These are phyloP conservation scores for Dendrocincla fuliginosa DNA, from an alignment of 2,797 vertebrate genomes.

Conservation along the genomic window DNA sequence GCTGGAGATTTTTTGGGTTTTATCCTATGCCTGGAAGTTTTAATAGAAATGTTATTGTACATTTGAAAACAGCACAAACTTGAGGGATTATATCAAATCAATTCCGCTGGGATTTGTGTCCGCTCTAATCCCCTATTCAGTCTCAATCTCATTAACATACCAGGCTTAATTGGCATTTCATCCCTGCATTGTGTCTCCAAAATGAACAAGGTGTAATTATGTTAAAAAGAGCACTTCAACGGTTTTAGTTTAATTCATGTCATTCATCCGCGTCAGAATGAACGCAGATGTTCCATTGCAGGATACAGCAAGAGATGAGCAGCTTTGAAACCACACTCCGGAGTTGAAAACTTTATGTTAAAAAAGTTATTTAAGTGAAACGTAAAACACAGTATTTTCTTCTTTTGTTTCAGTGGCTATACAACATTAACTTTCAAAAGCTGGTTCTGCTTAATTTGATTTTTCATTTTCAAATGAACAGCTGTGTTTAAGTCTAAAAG, in stretches of 20 bases:
- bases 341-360: conserved; percentile 71
- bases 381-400: conserved; percentile 74
- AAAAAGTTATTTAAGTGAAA: conserved; percentile 79
- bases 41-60: conserved; percentile 50
- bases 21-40: conserved; percentile 19
- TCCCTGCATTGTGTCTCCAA: conserved; percentile 77
- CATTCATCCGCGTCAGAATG: conserved; percentile 79
- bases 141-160: conserved; percentile 75
- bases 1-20: neutral
- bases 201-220: conserved; percentile 82
- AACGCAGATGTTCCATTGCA: conserved; percentile 78
- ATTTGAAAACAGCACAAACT: conserved; percentile 65
- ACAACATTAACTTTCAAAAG: conserved; percentile 79
- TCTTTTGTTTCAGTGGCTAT: conserved; percentile 75
- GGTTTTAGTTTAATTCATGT: conserved; percentile 67
- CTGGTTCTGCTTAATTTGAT: conserved; percentile 79
- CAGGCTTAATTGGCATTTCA: conserved; percentile 81
- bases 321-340: conserved; percentile 73
- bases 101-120: conserved; percentile 70
- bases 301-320: conserved; percentile 62
- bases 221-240: conserved; percentile 73
- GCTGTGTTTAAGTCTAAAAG: conserved; percentile 83
- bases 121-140: conserved; percentile 75
- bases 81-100: conserved; percentile 67
- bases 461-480: conserved; percentile 81